Evolutionary conservation across 2,113 vertebrate genomes (phyloP).

Genomic region (Lepisosteus oculatus): DNA sequence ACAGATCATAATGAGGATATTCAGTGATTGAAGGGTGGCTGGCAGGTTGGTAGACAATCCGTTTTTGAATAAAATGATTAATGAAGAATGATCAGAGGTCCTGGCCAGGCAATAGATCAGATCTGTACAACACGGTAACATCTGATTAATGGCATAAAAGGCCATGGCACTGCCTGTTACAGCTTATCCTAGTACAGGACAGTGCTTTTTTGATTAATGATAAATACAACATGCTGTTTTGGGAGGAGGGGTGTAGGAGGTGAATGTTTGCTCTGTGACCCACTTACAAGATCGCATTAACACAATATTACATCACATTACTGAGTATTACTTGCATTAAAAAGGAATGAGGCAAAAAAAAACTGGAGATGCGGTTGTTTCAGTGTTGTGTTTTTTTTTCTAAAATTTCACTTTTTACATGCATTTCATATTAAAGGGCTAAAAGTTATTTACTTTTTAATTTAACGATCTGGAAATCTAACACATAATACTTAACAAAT

Average conservation of each 20-base stretch:
- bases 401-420: no score
- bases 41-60: background rate
- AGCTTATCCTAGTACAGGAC: constrained; percentile 30
- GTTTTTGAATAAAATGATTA: constrained; percentile 24
- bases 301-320: background rate
- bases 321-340: background rate
- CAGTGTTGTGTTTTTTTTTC: no score
- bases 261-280: constrained; percentile 10
- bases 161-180: constrained; percentile 22
- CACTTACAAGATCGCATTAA: background rate
- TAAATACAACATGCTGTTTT: constrained; percentile 30
- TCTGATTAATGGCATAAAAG: constrained; percentile 34
- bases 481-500: no score
- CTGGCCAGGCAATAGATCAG: constrained; percentile 34
- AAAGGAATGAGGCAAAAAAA: background rate
- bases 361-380: background rate
- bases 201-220: constrained; percentile 32
- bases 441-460: no score
- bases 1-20: no score
- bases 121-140: constrained; percentile 19
- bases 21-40: background rate
- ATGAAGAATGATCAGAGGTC: constrained; percentile 14
- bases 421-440: no score
- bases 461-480: no score
- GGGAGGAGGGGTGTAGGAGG: no score